Base-by-base conservation (phyloP, 2,797 vertebrate species). In the Malacoraja senta region DNA sequence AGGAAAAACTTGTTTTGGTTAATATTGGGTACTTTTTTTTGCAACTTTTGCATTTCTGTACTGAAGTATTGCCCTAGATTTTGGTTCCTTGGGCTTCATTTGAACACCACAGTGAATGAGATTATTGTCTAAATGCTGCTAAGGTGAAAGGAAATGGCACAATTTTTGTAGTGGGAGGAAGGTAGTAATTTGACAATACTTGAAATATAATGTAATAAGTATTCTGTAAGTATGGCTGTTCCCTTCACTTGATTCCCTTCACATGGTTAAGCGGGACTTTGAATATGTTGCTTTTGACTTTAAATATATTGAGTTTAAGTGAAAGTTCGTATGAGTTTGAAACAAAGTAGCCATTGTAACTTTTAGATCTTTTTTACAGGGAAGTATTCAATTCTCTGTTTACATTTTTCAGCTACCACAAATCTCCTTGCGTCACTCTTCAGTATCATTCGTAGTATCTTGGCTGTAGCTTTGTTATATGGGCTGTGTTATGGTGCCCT, bases 401-500 rank as follows among this genome's bases (percentile, higher is more conserved):
- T 3, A 90, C 78, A 8, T 76, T 78, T 10, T 92, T 80, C 95
- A 99, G 99, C 98, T 94, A 98, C 98, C 94, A 99, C 98, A 94
- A 99, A 98, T 96, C 97, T 99, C 93, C 97, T 98, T 94, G 98
- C 99, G 93, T 97, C 99, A 86, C 95, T 99, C 95, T 99, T 99
- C 97, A 98, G 98, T 95, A 96, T 98, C 93, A 96, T 99, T 95
- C 98, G 98, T 95, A 99, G 99, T 96, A 94, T 98, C 35, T 95
- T 98, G 95, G 98, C 98, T n/a, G 98, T 99, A 61, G 97, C 97
- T 92, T 96, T 99, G 95, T 96, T 99, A n/a, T 99, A 99, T 81
- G 98, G 98, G 94, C 96, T 99, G 94, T 99, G 98, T 96, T 99
- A 99, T 8, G 98, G 98, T 93, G 98, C 99, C 93, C 96, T 99